These are phyloP conservation scores for Trachurus trachurus DNA, from an alignment of 2,797 vertebrate species.

Conservation along the genomic window DNA sequence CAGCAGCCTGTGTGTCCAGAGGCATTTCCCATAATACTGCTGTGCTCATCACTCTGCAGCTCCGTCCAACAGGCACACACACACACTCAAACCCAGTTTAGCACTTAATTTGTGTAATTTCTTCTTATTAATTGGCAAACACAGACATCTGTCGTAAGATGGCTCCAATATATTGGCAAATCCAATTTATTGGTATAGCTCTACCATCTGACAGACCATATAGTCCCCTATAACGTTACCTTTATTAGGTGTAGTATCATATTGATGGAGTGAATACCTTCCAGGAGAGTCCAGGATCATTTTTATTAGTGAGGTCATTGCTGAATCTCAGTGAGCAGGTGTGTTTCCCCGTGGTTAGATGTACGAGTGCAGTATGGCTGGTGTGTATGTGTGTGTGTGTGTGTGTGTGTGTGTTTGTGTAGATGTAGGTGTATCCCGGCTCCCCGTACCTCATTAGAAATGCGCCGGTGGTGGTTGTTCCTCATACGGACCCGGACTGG, in stretches of 20 bases:
- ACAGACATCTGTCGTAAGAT: background rate
- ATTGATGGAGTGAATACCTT: background rate
- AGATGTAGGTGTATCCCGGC: constrained; percentile 1
- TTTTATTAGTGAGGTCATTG: background rate
- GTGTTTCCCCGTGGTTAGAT: background rate
- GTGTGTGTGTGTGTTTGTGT: background rate
- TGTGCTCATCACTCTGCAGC: constrained; percentile 69
- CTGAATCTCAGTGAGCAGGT: constrained; percentile 19
- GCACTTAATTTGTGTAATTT: background rate
- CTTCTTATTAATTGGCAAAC: background rate
- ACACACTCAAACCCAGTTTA: background rate
- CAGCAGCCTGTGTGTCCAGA: constrained; percentile 72
- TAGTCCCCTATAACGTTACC: background rate
- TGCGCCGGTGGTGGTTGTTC: constrained; percentile 87
- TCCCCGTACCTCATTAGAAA: constrained; percentile 86
- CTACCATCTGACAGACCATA: background rate
- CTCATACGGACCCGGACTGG: constrained; percentile 88
- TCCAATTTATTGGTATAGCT: background rate
- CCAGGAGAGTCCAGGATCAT: background rate
- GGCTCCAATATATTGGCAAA: background rate
- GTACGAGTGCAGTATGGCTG: background rate
- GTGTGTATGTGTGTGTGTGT: background rate
- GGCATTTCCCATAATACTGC: constrained; percentile 77
- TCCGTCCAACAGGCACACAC: constrained; percentile 41
- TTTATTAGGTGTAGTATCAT: background rate